Conservation (phyloP, 2,113 vertebrate species). For the Phasianus colchicus region DNA sequence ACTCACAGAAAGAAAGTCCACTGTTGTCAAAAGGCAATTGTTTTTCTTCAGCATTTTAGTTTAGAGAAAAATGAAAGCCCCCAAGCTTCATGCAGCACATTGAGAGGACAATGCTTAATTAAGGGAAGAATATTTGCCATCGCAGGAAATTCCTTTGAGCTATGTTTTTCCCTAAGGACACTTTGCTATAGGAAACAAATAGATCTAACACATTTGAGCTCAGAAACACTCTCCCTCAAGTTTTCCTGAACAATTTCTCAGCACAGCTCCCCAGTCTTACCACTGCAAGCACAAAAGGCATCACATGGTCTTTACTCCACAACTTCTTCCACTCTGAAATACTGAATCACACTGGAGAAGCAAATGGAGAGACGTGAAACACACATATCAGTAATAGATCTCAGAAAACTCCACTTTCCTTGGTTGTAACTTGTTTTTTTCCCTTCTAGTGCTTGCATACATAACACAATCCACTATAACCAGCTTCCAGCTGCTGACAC, state of each 20-base stretch:
- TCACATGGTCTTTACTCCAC: neutral
- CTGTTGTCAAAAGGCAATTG: slow-evolving; percentile 48
- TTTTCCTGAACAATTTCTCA: fast-evolving
- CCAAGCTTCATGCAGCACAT: slow-evolving; percentile 4
- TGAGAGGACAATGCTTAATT: slow-evolving; percentile 35
- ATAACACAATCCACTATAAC: neutral
- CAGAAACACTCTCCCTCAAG: neutral
- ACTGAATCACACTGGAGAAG: neutral
- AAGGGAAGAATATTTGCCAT: neutral
- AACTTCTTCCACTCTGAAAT: neutral
- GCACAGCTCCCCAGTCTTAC: neutral
- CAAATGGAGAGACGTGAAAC: neutral
- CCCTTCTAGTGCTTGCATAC: neutral
- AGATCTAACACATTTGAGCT: neutral
- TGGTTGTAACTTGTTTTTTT: neutral
- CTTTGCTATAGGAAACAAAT: neutral
- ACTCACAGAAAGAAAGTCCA: slow-evolving; percentile 32
- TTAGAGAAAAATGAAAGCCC: slow-evolving; percentile 1
- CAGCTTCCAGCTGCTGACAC: neutral
- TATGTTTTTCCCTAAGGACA: slow-evolving; percentile 7
- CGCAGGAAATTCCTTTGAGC: neutral
- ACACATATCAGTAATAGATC: neutral
- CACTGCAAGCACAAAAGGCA: neutral
- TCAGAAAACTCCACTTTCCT: neutral
- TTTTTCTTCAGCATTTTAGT: slow-evolving; percentile 45